phyloP scores from a whole-genome alignment of 2,113 vertebrate genomes.

The Cynoglossus semilaevis region DNA sequence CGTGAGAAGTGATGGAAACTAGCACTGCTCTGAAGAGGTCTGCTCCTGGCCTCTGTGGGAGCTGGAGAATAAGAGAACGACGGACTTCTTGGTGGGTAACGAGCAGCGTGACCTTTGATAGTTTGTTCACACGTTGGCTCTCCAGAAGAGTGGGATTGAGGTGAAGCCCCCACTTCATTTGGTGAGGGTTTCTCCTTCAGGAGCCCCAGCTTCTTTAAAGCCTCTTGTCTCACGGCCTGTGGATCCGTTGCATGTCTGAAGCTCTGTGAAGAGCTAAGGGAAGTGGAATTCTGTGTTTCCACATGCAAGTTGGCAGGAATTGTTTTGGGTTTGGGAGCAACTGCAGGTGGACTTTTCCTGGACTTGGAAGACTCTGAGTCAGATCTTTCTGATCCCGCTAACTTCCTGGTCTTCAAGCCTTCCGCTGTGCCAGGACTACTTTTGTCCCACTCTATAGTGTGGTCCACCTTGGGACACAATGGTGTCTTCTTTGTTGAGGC shows the following conservation, averaged over 20 bases:
- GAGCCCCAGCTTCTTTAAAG: slow-evolving; percentile 87
- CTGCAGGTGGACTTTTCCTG: slow-evolving; percentile 71
- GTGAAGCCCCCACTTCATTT: background rate
- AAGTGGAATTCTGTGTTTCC: slow-evolving; percentile 66
- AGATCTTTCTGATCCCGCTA: slow-evolving; percentile 10
- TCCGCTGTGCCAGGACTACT: background rate
- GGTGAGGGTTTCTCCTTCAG: slow-evolving; percentile 61
- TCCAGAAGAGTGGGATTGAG: slow-evolving; percentile 5
- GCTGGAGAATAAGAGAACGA: slow-evolving; percentile 37
- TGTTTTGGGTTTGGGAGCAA: slow-evolving; percentile 82
- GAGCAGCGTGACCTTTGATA: slow-evolving; percentile 9
- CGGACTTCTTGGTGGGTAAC: slow-evolving; percentile 36
- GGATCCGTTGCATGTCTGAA: slow-evolving; percentile 51
- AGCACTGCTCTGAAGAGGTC: slow-evolving; percentile 44
- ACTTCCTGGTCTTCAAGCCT: slow-evolving; percentile 14
- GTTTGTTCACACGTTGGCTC: slow-evolving; percentile 14
- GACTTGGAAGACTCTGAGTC: slow-evolving; percentile 34
- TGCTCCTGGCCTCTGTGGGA: slow-evolving; percentile 31
- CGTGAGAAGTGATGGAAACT: slow-evolving; percentile 47
- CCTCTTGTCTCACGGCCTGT: slow-evolving; percentile 77
- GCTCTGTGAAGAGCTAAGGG: slow-evolving; percentile 16
- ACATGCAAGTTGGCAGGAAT: slow-evolving; percentile 63
- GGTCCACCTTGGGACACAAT: slow-evolving; percentile 52
- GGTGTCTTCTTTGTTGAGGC: slow-evolving; percentile 66
- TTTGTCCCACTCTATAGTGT: slow-evolving; percentile 52